phyloP scores from a whole-genome alignment of 1,140 invertebrate genomes.

The Aphis gossypii region DNA sequence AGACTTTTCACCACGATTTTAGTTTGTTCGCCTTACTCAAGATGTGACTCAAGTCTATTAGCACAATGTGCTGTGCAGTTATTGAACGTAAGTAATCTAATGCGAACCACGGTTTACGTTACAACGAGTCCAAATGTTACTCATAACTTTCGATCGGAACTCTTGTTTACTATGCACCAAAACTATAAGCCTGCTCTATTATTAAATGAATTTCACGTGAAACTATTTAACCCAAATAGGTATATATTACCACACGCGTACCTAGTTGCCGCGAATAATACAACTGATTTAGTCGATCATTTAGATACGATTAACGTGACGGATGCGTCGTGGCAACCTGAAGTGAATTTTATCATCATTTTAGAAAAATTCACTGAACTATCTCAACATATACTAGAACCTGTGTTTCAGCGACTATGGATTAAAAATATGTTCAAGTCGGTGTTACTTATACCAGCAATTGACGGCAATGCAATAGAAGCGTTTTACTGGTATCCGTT shows the following conservation, averaged over 20 bases:
- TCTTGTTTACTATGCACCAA: not conserved
- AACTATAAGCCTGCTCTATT: not conserved
- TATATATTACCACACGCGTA: not conserved
- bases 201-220: not conserved
- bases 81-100: not conserved
- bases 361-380: not conserved
- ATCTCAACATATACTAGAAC: not conserved
- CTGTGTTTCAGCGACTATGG: not conserved
- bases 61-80: not conserved
- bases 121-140: not conserved
- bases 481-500: conserved; percentile 38
- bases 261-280: not conserved
- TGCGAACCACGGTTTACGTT: not conserved
- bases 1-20: not conserved
- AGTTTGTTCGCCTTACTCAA: too few species aligned
- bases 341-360: not conserved
- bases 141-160: not conserved
- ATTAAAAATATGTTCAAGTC: not conserved
- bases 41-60: not conserved
- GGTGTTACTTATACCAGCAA: not conserved
- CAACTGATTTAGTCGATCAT: not conserved
- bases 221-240: not conserved
- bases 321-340: not conserved
- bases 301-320: conserved; percentile 30
- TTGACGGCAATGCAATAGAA: not conserved